A percentile compares a stretch with the other conserved stretches of the same genome.
These are phyloP conservation scores for Dysmachus trigonus DNA, from an alignment of 2,888 invertebrate species.

Conservation along the genomic window DNA sequence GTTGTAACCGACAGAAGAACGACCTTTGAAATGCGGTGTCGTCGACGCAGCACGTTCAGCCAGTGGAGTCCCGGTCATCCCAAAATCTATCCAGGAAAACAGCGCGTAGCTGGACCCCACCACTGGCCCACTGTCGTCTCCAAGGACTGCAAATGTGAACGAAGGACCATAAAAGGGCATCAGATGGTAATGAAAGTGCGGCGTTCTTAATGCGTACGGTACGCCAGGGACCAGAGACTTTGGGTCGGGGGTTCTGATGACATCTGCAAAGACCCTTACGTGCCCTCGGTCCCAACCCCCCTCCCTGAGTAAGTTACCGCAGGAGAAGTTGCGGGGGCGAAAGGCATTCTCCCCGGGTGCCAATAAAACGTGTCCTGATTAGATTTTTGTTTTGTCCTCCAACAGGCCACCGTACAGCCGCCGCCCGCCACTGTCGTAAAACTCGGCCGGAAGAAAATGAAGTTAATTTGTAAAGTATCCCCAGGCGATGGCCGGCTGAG, in stretches of 20 bases:
- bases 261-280: constrained; percentile 39
- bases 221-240: neutral
- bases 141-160: neutral
- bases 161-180: constrained; percentile 28
- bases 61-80: neutral
- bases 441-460: constrained; percentile 1
- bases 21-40: neutral
- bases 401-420: too few relatives aligned
- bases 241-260: neutral
- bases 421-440: too few relatives aligned
- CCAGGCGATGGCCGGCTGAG: neutral
- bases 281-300: too few relatives aligned
- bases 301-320: neutral
- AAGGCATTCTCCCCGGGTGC: neutral
- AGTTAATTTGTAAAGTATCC: constrained; percentile 38
- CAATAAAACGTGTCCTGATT: constrained; percentile 40
- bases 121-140: neutral
- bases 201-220: constrained; percentile 32
- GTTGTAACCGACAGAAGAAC: neutral
- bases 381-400: constrained; percentile 32
- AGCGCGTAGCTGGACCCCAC: neutral
- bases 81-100: neutral
- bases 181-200: constrained; percentile 39
- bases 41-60: neutral
- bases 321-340: neutral